A percentile compares a stretch with the other conserved stretches of the same genome.
Conservation (phyloP, 2,797 vertebrate genomes). For the Sarcophilus harrisii region DNA sequence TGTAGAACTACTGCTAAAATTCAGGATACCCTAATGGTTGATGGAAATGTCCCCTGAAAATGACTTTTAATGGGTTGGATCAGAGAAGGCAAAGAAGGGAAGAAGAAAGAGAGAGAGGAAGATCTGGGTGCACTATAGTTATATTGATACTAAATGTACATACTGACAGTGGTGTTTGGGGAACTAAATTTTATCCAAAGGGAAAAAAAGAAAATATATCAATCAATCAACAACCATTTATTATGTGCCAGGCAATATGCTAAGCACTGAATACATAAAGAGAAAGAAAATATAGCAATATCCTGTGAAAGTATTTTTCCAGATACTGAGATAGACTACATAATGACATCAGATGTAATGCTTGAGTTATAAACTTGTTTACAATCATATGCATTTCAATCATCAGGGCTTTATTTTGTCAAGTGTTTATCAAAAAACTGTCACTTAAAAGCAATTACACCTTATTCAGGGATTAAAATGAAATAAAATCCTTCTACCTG, state of each 20-base stretch:
- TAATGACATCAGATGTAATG: constrained; percentile 9
- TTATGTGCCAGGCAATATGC: neutral
- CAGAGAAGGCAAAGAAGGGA: neutral
- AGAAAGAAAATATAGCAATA: neutral
- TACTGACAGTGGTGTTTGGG: neutral
- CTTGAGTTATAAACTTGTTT: constrained; percentile 38
- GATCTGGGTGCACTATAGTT: neutral
- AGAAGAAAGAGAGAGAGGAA: neutral
- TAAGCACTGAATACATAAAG: neutral
- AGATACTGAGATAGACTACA: constrained; percentile 42
- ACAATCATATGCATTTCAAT: constrained; percentile 40
- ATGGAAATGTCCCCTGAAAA: neutral
- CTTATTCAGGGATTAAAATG: constrained; percentile 69
- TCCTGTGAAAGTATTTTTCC: constrained; percentile 18
- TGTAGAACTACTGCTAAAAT: neutral
- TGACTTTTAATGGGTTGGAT: neutral
- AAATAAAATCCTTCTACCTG: constrained; percentile 62
- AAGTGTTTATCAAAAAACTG: constrained; percentile 65
- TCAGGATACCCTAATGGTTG: neutral
- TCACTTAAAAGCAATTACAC: constrained; percentile 61
- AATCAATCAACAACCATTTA: neutral
- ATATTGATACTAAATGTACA: neutral
- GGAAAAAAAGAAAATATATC: neutral
- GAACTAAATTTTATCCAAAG: neutral
- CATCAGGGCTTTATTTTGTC: constrained; percentile 39